Evolutionary conservation across 2,888 invertebrate species (phyloP), one percentile per base, ranked within the genome.

Genomic region (Fragum fragum): DNA sequence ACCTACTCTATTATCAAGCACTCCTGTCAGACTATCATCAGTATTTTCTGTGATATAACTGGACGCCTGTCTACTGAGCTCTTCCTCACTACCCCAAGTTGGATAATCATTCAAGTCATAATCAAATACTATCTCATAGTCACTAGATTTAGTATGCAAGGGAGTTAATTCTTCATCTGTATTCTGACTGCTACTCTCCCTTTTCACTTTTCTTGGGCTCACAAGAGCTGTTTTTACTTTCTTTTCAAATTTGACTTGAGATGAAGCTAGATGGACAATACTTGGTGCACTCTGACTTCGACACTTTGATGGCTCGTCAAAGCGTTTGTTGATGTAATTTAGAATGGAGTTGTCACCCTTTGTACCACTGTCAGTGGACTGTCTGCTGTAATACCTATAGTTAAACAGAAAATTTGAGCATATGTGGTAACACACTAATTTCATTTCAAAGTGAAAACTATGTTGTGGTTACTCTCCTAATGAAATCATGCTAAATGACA

Each of bases 41-140:
- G 93, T 92, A 76, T 91, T 91, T 73, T 93, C 93, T 6, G 93
- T 93, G 68, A 92, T 87, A 76, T 91, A 92, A 75, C 93, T 93
- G 6, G 93, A 93, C 0, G 92, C 90, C 59, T 91, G 91, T 32
- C 91, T 88, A 81, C 92, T 93, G 42, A 91, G 92, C 0, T 81
- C 86, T 32, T 87, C 89, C 39, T 83, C 85, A 75, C 82, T 78
- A n/a, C 81, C 76, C 55, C 76, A 80, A 26, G 71, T 76, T 32
- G 47, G 74, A 57, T 59, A 70, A 59, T 71, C 77, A 36, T 32
- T 73, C 32, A 69, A 39, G 21, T 63, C 68, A 18, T 53, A 52
- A 23, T 73, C 74, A 47, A 72, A 77, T 61, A 86, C 86, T 39
- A 83, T 86, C 57, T 74, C 79, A 26, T 57, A 21, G 42, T 69